Evolutionary conservation across 92 coral and sea anemone genomes (phyloP).

Genomic region (Virgularia gustaviana): DNA sequence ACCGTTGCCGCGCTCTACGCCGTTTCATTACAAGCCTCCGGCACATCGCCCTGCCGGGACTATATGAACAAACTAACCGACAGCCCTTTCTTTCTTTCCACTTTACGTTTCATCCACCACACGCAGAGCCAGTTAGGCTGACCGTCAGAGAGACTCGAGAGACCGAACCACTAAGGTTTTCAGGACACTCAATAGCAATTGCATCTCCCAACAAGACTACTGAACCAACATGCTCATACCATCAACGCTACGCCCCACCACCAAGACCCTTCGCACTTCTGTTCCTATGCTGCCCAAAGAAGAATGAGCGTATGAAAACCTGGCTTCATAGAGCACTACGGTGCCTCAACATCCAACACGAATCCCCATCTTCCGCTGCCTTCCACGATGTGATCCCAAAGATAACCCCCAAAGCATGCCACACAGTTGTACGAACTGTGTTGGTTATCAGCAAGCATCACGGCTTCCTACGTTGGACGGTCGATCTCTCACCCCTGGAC

Average conservation of each 20-base stretch:
- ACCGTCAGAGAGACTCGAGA: not conserved
- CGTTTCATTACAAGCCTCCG: not conserved
- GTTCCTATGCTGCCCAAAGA: slow-evolving; percentile 37
- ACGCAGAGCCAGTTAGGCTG: not conserved
- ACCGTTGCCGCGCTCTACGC: slow-evolving; percentile 11
- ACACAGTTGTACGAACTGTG: slow-evolving; percentile 47
- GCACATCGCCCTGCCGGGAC: slow-evolving; percentile 15
- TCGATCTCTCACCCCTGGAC: slow-evolving; percentile 47
- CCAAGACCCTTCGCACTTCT: slow-evolving; percentile 26
- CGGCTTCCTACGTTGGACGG: slow-evolving; percentile 63
- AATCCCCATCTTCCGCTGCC: slow-evolving; percentile 35
- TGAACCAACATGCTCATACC: slow-evolving; percentile 42
- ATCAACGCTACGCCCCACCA: slow-evolving; percentile 18
- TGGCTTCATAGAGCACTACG: slow-evolving; percentile 15
- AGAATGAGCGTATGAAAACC: slow-evolving; percentile 31
- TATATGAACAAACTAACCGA: slow-evolving; percentile 32
- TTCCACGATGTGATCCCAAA: slow-evolving; percentile 21
- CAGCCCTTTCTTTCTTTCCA: slow-evolving; percentile 36
- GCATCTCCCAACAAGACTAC: slow-evolving; percentile 17
- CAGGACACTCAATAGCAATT: slow-evolving; percentile 21
- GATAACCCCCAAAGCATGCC: slow-evolving; percentile 36
- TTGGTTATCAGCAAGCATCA: slow-evolving; percentile 62
- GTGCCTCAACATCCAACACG: slow-evolving; percentile 35
- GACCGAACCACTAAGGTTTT: slow-evolving; percentile 27
- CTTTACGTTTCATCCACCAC: slow-evolving; percentile 6